Evolutionary conservation across 2,113 vertebrate genomes (phyloP).

Genomic region (Protobothrops flavoviridis): DNA sequence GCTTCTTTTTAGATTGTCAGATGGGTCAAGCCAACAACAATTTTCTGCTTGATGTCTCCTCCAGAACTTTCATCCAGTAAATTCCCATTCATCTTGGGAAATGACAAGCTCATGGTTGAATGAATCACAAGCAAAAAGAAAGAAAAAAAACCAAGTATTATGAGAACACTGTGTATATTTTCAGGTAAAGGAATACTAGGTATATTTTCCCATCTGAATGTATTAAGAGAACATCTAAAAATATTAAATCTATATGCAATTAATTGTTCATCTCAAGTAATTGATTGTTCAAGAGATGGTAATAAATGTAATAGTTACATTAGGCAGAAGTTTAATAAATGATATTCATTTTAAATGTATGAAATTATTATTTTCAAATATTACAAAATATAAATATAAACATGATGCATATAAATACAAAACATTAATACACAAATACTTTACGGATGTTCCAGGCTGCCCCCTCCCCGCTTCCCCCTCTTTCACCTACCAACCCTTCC

Average conservation of each 20-base stretch:
- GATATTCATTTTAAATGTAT: not conserved
- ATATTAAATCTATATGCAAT: not conserved
- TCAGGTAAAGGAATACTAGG: not conserved
- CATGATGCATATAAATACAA: too few relatives aligned
- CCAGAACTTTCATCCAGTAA: not conserved
- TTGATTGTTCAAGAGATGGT: not conserved
- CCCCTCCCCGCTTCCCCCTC: too few relatives aligned
- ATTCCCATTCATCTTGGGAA: not conserved
- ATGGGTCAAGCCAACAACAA: not conserved
- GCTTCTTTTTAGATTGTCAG: not conserved
- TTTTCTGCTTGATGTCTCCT: not conserved
- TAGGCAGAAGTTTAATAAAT: not conserved
- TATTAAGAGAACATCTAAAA: not conserved
- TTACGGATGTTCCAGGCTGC: too few relatives aligned
- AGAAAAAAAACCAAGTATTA: not conserved
- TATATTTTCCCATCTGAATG: not conserved
- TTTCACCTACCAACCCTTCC: too few relatives aligned
- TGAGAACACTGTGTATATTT: not conserved
- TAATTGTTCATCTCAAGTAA: not conserved
- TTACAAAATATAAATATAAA: too few relatives aligned
- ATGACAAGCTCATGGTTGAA: not conserved
- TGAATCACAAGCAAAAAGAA: not conserved
- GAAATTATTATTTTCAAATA: too few relatives aligned
- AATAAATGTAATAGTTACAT: not conserved
- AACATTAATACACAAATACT: too few relatives aligned